Percentiles rank a stretch among this genome's conserved stretches.
Conservation (phyloP, 2,797 vertebrate genomes). For the Hemitrygon akajei region DNA sequence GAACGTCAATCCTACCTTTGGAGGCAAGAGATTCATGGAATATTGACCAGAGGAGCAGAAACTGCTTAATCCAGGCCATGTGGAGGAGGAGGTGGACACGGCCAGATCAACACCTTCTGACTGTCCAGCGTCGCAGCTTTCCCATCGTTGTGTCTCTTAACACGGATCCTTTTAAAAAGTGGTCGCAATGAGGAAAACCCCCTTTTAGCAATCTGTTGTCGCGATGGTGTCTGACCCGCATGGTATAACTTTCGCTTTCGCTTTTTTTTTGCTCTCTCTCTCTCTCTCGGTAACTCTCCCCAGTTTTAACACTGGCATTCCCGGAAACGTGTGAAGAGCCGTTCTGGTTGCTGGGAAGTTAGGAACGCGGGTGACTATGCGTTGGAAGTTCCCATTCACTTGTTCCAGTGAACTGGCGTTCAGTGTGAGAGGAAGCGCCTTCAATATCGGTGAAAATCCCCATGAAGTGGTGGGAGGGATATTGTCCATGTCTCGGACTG, state of each 20-base stretch:
- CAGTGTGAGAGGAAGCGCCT: too few species aligned
- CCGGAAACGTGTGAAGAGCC: background rate
- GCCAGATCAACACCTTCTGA: background rate
- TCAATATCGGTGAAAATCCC: background rate
- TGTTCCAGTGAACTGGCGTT: accelerated
- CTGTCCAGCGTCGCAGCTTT: background rate
- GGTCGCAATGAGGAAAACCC: background rate
- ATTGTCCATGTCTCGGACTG: background rate
- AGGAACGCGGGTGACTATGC: background rate
- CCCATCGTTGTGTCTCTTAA: background rate
- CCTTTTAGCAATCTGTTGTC: background rate
- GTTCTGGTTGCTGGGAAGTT: too few species aligned
- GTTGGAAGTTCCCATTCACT: too few species aligned
- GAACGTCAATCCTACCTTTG: background rate
- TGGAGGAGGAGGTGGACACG: background rate
- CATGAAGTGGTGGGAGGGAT: too few species aligned
- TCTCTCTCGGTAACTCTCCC: too few species aligned
- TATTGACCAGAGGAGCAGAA: background rate
- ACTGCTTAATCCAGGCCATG: background rate
- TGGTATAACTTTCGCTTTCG: slow-evolving; percentile 5
- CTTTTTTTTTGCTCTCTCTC: background rate
- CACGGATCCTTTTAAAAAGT: background rate
- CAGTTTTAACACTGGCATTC: background rate
- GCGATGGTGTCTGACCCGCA: background rate
- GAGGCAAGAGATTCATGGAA: background rate